A percentile compares a stretch with the other conserved stretches of the same genome.
These are phyloP conservation scores for Cinclus mexicanus DNA, from an alignment of 2,113 vertebrate genomes.

Conservation along the genomic window DNA sequence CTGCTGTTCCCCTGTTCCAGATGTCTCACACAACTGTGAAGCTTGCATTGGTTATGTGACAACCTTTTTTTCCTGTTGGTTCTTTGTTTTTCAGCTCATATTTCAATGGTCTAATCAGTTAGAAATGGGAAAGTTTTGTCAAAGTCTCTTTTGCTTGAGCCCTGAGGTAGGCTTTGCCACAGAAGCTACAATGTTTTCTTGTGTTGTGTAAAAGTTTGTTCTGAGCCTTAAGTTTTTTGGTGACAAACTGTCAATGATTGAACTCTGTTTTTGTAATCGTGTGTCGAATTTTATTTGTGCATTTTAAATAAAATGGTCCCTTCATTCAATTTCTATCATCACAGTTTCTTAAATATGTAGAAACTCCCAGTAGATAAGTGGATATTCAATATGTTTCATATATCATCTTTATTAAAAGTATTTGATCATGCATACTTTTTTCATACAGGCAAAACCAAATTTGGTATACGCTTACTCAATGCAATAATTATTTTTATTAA, in stretches of 20 bases:
- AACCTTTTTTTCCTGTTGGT: not conserved
- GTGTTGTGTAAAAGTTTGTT: not conserved
- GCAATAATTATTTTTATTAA: not conserved
- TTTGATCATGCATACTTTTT: not conserved
- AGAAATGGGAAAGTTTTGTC: not conserved
- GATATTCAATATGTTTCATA: not conserved
- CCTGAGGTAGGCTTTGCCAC: not conserved
- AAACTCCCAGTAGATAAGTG: not conserved
- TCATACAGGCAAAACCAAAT: not conserved
- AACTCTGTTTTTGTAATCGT: not conserved
- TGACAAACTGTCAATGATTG: not conserved
- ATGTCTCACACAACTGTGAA: not conserved
- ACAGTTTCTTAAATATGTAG: not conserved
- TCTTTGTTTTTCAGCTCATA: not conserved
- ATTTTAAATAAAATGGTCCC: not conserved
- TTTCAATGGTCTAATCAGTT: not conserved
- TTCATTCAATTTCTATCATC: not conserved
- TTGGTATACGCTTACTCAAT: not conserved
- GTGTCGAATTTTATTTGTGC: not conserved
- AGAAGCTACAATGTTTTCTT: not conserved
- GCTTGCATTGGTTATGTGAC: not conserved
- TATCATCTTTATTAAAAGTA: not conserved
- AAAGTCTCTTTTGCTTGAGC: not conserved
- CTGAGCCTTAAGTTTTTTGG: not conserved
- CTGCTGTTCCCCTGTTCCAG: not conserved